Base-by-base conservation (phyloP, 2,888 invertebrate species). In the Cosmorhoe ocellata region DNA sequence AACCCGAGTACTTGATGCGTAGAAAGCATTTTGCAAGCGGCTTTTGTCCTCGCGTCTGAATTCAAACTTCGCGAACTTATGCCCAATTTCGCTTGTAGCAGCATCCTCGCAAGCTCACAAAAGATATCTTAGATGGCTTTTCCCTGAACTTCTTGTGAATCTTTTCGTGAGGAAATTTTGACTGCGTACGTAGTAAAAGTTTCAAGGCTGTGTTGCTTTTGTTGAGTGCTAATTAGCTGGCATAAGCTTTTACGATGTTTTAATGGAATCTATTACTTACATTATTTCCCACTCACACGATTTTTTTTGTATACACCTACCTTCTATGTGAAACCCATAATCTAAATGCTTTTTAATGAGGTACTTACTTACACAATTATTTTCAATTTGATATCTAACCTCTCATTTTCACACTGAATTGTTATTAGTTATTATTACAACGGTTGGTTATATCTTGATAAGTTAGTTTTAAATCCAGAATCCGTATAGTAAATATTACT, bases 1-100 rank as follows among this genome's bases (percentile, higher is more conserved):
- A n/a, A n/a, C n/a, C n/a, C n/a, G n/a, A n/a, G n/a, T n/a, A n/a
- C n/a, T n/a, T n/a, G n/a, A n/a, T n/a, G n/a, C n/a, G 69, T 65
- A 56, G 61, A 69, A 74, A 69, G 50, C 61, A 71, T 75, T 77
- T 77, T 69, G 58, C 37, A 53, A 55, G 51, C 63, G 52, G 53
- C 69, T 67, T 78, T 80, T 79, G 71, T 76, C 61, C 64, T 37
- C 48, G 64, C 69, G 38, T 72, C 77, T 71, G 67, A 71, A 71
- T 74, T 69, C 65, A 53, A 61, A 69, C 69, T 71, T 58, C 48
- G 47, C 26, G 32, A 66, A 63, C 56, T 51, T 52, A 50, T 47
- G 52, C 48, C 58, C 40, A 51, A 62, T 59, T 50, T 59, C 50
- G 47, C 55, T 56, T 50, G 51, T 52, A 41, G 43, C 53, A 54